A percentile compares a stretch with the other conserved stretches of the same genome.
Evolutionary conservation across 2,113 vertebrate species (phyloP).

Genomic region (Lasiurus borealis): DNA sequence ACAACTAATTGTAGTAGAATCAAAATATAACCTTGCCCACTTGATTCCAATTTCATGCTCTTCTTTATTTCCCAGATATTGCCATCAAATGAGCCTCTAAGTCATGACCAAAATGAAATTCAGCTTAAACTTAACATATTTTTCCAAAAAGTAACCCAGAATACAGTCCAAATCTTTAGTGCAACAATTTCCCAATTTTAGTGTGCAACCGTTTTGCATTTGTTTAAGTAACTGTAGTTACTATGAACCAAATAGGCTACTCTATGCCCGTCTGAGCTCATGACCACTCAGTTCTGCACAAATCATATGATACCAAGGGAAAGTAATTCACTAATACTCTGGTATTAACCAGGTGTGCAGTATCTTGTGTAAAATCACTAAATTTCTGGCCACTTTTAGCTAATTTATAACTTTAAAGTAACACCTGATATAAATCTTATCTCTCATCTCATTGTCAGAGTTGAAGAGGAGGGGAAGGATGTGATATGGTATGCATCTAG

Average conservation of each 20-base stretch:
- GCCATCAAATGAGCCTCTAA: background rate
- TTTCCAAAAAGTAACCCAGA: background rate
- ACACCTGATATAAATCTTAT: background rate
- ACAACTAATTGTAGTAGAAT: background rate
- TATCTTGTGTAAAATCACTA: background rate
- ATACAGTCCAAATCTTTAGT: background rate
- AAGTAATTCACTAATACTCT: background rate
- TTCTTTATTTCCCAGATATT: background rate
- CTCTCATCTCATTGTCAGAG: background rate
- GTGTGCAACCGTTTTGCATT: conserved; percentile 2
- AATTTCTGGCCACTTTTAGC: background rate
- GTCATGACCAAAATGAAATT: background rate
- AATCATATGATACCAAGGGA: background rate
- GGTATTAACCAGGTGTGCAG: background rate
- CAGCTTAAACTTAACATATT: conserved; percentile 26
- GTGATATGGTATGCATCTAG: background rate
- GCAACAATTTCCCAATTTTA: background rate
- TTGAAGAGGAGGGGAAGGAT: background rate
- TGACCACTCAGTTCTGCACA: background rate
- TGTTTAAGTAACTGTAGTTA: conserved; percentile 20
- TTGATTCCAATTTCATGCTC: background rate
- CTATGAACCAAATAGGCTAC: background rate
- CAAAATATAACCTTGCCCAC: background rate
- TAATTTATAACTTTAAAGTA: background rate
- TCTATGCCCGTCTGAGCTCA: background rate